Evolutionary conservation across 2,797 vertebrate genomes (phyloP), one percentile per base, ranked within the genome.

Genomic region (Prionace glauca): DNA sequence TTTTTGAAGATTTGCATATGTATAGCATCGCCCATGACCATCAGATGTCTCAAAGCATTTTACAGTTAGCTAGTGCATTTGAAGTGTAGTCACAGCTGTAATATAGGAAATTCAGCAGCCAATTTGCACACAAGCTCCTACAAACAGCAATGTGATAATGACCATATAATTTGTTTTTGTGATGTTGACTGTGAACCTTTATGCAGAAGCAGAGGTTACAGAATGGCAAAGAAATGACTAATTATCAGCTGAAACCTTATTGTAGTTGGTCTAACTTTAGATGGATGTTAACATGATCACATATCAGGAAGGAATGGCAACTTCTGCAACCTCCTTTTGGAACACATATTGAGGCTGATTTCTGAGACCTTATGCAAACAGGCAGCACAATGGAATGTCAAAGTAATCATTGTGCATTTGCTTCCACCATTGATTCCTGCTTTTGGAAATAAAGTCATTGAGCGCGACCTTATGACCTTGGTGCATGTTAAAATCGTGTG

Each of bases 391-490:
- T 92, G 90, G 65, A 69, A 9, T 92, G n/a, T 67, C n/a, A 92
- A 41, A 69, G n/a, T 69, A 92, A 92, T 92, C n/a, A 69, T 32
- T 22, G 62, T 92, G 90, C 87, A 90, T 90, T 62, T 62, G 32
- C 87, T 90, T 29, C 16, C 16, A 62, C 56, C 29, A 90, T 90
- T 62, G n/a, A 92, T 92, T 92, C 62, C 90, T 92, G 65, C 62
- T 65, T 41, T 92, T 92, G 9, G 65, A n/a, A 92, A 69, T 69
- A 69, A 91, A 69, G n/a, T 41, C 20, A 72, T 91, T 56, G 50
- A 0, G 50, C 50, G 50, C 5, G 50, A 7, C 4, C 50, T 56
- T 56, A 56, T 7, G 50, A 56, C 50, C 50, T 56, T 56, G 50
- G 5, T 56, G 50, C 50, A 56, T 56, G 5, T 56, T 56, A 56